Conservation (phyloP, 2,113 vertebrate genomes). For the Callospermophilus lateralis region DNA sequence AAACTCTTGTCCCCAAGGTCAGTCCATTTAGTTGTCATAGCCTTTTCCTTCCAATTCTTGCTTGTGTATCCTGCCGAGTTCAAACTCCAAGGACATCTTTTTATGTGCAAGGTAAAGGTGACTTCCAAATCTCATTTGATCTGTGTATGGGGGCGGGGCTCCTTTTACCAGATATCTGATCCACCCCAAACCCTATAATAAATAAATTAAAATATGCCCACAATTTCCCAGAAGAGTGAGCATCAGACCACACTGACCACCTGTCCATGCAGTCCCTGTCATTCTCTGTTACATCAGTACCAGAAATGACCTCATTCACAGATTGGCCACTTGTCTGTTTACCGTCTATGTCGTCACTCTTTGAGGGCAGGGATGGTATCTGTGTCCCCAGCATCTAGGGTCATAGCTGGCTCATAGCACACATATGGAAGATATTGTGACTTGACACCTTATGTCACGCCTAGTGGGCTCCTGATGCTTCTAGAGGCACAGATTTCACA, state of each 20-base stretch:
- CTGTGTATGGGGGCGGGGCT: not conserved
- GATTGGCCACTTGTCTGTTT: not conserved
- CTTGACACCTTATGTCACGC: not conserved
- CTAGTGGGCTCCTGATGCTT: not conserved
- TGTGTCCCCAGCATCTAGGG: not conserved
- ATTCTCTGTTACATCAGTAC: not conserved
- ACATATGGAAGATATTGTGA: not conserved
- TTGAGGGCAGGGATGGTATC: not conserved
- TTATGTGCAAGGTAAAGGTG: not conserved
- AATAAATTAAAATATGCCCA: not conserved
- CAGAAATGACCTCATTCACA: not conserved
- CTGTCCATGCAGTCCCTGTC: not conserved
- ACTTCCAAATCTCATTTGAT: constrained; percentile 38
- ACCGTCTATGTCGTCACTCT: not conserved
- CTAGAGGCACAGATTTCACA: not conserved
- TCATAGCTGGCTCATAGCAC: not conserved
- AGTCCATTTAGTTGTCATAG: not conserved
- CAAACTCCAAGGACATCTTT: not conserved
- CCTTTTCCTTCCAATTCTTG: not conserved
- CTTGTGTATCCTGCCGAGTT: not conserved
- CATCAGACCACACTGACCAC: not conserved
- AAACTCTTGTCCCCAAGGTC: not conserved
- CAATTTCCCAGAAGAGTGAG: not conserved
- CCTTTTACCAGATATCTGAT: not conserved
- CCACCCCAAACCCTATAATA: not conserved